These are phyloP conservation scores for Meandrina meandrites DNA, from an alignment of 92 coral and sea anemone genomes.

Conservation along the genomic window DNA sequence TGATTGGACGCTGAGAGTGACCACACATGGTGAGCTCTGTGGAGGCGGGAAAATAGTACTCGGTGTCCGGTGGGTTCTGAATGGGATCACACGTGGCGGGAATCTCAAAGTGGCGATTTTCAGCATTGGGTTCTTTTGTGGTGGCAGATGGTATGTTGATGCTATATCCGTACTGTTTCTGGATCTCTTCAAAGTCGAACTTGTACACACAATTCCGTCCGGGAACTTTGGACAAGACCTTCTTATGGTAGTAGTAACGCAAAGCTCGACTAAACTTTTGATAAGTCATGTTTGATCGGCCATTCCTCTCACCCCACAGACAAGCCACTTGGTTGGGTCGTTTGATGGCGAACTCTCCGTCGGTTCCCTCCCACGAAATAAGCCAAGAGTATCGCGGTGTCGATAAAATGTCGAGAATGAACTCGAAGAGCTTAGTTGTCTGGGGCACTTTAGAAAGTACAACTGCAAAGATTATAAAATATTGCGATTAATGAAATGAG, in stretches of 20 bases:
- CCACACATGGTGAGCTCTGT: neutral
- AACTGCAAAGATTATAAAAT: neutral
- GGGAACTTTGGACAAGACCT: neutral
- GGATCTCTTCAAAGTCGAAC: neutral
- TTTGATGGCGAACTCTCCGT: constrained; percentile 9
- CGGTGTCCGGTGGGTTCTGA: neutral
- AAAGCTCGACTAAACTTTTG: constrained; percentile 4
- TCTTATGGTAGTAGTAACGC: constrained; percentile 22
- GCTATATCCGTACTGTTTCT: neutral
- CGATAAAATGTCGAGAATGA: constrained; percentile 7
- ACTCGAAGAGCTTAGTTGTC: constrained; percentile 11
- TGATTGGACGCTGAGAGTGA: neutral
- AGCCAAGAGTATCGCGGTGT: neutral
- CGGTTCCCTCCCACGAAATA: constrained; percentile 16
- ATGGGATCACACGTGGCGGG: neutral
- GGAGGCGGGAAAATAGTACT: neutral
- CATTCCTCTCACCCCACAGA: constrained; percentile 25
- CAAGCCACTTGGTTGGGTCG: constrained; percentile 7
- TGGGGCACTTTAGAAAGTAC: neutral
- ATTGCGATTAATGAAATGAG: neutral
- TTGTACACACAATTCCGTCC: constrained; percentile 12
- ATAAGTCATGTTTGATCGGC: constrained; percentile 18
- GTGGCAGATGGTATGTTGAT: neutral
- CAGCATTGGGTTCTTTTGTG: neutral
- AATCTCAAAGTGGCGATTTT: neutral